Evolutionary conservation across 2,113 vertebrate species (phyloP).

Genomic region (Platanista minor): DNA sequence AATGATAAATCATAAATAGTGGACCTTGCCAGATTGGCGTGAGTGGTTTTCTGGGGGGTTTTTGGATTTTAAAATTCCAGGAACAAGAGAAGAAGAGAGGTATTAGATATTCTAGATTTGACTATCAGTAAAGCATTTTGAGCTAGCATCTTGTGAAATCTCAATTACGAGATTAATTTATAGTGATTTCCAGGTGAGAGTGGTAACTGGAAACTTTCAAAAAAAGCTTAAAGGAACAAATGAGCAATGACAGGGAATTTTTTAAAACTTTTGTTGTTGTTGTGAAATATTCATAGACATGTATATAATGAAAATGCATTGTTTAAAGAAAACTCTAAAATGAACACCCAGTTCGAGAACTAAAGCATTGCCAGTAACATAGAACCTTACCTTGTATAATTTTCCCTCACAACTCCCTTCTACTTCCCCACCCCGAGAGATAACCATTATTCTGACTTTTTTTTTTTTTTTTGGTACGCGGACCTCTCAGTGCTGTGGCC

Average conservation of each 20-base stretch:
- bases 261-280: constrained; percentile 3
- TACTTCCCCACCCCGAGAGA: background rate
- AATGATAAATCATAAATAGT: constrained; percentile 58
- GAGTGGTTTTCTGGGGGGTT: constrained; percentile 75
- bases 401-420: background rate
- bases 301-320: constrained; percentile 11
- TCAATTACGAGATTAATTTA: constrained; percentile 45
- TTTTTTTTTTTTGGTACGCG: too few species aligned
- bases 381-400: background rate
- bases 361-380: background rate
- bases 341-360: background rate
- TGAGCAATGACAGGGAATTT: constrained; percentile 48
- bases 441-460: background rate
- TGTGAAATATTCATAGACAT: constrained; percentile 53
- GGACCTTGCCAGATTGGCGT: constrained; percentile 57
- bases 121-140: constrained; percentile 34
- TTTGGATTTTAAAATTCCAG: constrained; percentile 73
- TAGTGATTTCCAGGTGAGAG: constrained; percentile 70
- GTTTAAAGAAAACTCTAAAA: constrained; percentile 27
- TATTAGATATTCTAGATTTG: constrained; percentile 2
- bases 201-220: constrained; percentile 50
- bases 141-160: constrained; percentile 58
- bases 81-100: constrained; percentile 51
- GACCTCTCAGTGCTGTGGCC: too few species aligned
- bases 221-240: constrained; percentile 52